Conservation (phyloP, 2,888 invertebrate genomes). For the Shargacucullia verbasci region DNA sequence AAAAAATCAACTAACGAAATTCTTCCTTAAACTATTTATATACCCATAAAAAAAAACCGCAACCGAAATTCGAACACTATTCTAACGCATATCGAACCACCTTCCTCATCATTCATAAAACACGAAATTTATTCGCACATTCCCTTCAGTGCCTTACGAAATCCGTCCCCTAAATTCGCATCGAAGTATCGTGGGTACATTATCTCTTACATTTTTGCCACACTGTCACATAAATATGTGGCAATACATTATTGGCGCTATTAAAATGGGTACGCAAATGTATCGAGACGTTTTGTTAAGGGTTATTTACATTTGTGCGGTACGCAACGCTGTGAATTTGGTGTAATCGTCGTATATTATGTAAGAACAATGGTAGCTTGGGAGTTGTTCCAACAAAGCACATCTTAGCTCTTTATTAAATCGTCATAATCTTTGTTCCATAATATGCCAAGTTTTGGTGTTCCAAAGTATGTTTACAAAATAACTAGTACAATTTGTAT, state of each 20-base stretch:
- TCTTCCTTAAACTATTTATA: too few relatives aligned
- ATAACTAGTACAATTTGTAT: too few relatives aligned
- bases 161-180: conserved; percentile 42
- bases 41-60: not conserved
- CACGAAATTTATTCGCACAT: conserved; percentile 51
- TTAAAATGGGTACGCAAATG: conserved; percentile 50
- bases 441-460: too few relatives aligned
- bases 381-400: too few relatives aligned
- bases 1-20: too few relatives aligned
- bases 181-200: conserved; percentile 35
- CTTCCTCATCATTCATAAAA: conserved; percentile 48
- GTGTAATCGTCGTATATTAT: not conserved
- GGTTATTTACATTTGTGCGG: conserved; percentile 13
- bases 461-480: too few relatives aligned
- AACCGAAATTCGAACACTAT: conserved; percentile 3
- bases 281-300: conserved; percentile 39
- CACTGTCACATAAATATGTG: conserved; percentile 56
- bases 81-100: conserved; percentile 7
- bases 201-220: conserved; percentile 54
- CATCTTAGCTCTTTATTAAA: too few relatives aligned
- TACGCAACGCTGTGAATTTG: conserved; percentile 2
- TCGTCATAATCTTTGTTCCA: too few relatives aligned
- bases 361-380: too few relatives aligned
- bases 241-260: conserved; percentile 53
- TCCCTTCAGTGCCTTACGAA: conserved; percentile 39